Conservation (phyloP, 1,140 invertebrate species). For the Drosophila parvula region DNA sequence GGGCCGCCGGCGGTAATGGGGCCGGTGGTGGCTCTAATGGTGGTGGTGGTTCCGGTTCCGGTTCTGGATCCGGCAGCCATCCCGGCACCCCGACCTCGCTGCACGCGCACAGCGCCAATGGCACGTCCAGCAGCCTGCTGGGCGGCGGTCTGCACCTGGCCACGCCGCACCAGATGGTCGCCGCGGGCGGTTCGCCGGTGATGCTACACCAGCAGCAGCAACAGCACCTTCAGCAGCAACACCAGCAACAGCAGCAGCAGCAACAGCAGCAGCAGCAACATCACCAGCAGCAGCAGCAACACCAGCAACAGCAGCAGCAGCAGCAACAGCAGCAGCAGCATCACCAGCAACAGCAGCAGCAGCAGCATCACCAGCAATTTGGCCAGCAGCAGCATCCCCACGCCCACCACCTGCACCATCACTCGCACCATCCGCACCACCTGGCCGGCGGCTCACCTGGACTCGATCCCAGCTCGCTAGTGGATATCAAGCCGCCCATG, state of each 20-base stretch:
- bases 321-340: constrained; percentile 61
- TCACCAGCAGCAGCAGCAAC: constrained; percentile 38
- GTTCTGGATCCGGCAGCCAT: constrained; percentile 81
- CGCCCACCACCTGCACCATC: constrained; percentile 75
- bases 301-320: constrained; percentile 55
- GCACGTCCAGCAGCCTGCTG: constrained; percentile 74
- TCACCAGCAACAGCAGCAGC: constrained; percentile 58
- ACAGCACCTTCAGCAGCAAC: constrained; percentile 61
- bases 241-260: constrained; percentile 48
- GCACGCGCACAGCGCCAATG: constrained; percentile 70
- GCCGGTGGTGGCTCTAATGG: constrained; percentile 39
- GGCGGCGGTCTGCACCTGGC: constrained; percentile 76
- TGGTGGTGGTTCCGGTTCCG: constrained; percentile 43
- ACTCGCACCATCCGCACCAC: constrained; percentile 78
- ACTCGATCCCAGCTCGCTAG: constrained; percentile 65
- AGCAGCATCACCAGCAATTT: constrained; percentile 70
- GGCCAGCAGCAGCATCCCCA: constrained; percentile 73
- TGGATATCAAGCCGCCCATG: constrained; percentile 83
- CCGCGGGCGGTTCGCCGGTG: constrained; percentile 82
- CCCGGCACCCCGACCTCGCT: constrained; percentile 83
- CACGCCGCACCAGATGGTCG: constrained; percentile 82
- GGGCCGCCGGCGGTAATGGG: constrained; percentile 63
- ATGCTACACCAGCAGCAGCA: constrained; percentile 80
- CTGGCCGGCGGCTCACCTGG: constrained; percentile 68
- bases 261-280: constrained; percentile 55